Base-by-base conservation (phyloP, 2,797 vertebrate genomes). In the Pseudochromis fuscus region DNA sequence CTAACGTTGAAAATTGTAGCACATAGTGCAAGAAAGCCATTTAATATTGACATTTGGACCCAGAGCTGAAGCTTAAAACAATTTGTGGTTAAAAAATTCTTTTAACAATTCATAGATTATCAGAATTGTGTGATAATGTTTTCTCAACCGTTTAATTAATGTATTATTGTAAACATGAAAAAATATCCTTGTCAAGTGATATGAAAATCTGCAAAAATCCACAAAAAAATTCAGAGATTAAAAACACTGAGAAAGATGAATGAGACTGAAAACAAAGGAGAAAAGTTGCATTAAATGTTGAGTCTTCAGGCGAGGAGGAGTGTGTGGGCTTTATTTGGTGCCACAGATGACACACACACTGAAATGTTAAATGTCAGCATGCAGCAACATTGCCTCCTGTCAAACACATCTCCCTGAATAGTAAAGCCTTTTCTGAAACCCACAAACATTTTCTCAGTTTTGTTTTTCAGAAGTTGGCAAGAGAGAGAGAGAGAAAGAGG, bases 371-470 rank as follows among this genome's bases (percentile, higher is more conserved):
- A 89, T 86, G 87, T 90, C 87, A 89, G 53, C 79, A 60, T 25
- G 60, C 58, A 55, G 58, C 53, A 52, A 65, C 27, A 66, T 45
- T 67, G 72, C 62, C 75, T 84, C 68, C 55, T 71, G 35, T 78
- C 66, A 69, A 76, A 77, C 53, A 62, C 53, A 23, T 73, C 82
- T 87, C 81, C 81, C 62, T 87, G 81, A 89, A 89, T 89, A 89
- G 87, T 90, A 83, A 84, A 81, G 76, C 71, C 64, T 60, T 23
- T 21, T 64, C 82, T 78, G 82, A 94, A 95, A 96, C 92, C 96
- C 96, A 95, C 96, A 97, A 92, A 91, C 79, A 94, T 90, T 91
- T 94, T 95, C 92, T 97, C 95, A 92, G 95, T 97, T 96, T 96
- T 96, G 95, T 94, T 96, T 96, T 95, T 95, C 92, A 91, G 87